These are phyloP conservation scores for Poecilia latipinna DNA, from an alignment of 2,113 vertebrate species.

Conservation along the genomic window DNA sequence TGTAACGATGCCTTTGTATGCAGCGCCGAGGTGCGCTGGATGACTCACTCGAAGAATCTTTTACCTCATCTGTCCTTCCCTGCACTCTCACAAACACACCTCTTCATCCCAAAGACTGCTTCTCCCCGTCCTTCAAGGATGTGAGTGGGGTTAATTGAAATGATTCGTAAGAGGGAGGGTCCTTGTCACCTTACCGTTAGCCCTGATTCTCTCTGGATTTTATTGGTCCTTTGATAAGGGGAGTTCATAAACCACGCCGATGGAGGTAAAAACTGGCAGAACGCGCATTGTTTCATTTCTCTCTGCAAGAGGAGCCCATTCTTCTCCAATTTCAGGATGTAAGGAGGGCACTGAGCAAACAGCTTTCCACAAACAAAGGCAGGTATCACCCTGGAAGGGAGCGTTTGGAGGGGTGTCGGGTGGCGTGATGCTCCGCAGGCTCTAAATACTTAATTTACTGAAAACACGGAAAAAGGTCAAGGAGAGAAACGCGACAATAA, in stretches of 20 bases:
- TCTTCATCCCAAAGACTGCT: slow-evolving; percentile 12
- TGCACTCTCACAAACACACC: slow-evolving; percentile 23
- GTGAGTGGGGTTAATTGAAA: slow-evolving; percentile 19
- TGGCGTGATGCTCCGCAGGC: slow-evolving; percentile 16
- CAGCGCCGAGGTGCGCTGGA: slow-evolving; percentile 30
- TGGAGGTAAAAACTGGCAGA: slow-evolving; percentile 16
- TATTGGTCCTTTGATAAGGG: not conserved
- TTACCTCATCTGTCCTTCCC: slow-evolving; percentile 15
- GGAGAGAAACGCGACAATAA: not conserved
- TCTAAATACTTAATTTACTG: slow-evolving; percentile 51
- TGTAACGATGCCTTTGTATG: slow-evolving; percentile 28
- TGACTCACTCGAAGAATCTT: slow-evolving; percentile 64
- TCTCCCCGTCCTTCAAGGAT: not conserved
- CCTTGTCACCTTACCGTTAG: not conserved
- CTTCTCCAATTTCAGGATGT: slow-evolving; percentile 26
- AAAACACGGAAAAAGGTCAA: slow-evolving; percentile 17
- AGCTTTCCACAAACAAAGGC: slow-evolving; percentile 34
- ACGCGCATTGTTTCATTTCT: slow-evolving; percentile 26
- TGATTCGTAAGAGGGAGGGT: slow-evolving; percentile 32
- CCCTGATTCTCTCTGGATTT: slow-evolving; percentile 3
- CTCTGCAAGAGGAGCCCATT: slow-evolving; percentile 16
- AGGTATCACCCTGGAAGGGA: slow-evolving; percentile 31
- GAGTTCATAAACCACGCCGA: slow-evolving; percentile 13
- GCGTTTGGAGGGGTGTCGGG: slow-evolving; percentile 34
- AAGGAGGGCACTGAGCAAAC: slow-evolving; percentile 26